Percentiles rank a stretch among this genome's conserved stretches.
phyloP scores from a whole-genome alignment of 2,797 vertebrate genomes.

The Hylomyscus alleni region DNA sequence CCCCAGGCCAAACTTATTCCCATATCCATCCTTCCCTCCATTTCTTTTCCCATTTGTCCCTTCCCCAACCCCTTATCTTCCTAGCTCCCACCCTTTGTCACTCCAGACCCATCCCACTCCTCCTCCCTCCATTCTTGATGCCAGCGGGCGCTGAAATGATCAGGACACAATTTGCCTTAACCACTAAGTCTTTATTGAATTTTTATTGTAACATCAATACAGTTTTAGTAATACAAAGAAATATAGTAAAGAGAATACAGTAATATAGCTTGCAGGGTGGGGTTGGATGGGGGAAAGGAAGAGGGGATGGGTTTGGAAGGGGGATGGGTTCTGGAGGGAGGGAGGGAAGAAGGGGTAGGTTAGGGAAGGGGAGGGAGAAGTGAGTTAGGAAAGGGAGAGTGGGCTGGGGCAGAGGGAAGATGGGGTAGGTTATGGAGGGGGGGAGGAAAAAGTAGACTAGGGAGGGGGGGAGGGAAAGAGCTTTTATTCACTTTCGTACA shows the following conservation, averaged over 20 bases:
- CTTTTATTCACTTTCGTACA: constrained; percentile 57
- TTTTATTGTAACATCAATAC: constrained; percentile 75
- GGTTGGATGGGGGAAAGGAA: constrained; percentile 17
- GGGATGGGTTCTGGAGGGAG: not conserved
- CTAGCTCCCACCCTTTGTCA: not conserved
- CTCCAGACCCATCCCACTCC: rapidly evolving
- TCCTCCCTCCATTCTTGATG: not conserved
- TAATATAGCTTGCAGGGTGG: constrained; percentile 60
- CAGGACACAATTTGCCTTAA: constrained; percentile 79
- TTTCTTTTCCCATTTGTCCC: not conserved
- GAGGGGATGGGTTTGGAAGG: not conserved
- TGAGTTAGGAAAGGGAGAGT: constrained; percentile 10
- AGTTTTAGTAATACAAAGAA: constrained; percentile 72
- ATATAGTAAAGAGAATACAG: constrained; percentile 78
- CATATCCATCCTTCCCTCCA: not conserved
- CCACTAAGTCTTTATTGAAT: constrained; percentile 84
- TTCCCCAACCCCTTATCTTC: not conserved
- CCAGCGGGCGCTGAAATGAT: constrained; percentile 67
- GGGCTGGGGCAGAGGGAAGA: not conserved
- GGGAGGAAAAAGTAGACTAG: not conserved
- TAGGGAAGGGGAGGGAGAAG: not conserved
- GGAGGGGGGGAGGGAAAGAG: not conserved
- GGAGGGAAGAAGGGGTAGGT: not conserved
- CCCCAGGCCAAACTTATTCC: not conserved
- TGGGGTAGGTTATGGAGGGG: not conserved